phyloP scores from a whole-genome alignment of 2,113 vertebrate species.

The Nannobrachium achirus region DNA sequence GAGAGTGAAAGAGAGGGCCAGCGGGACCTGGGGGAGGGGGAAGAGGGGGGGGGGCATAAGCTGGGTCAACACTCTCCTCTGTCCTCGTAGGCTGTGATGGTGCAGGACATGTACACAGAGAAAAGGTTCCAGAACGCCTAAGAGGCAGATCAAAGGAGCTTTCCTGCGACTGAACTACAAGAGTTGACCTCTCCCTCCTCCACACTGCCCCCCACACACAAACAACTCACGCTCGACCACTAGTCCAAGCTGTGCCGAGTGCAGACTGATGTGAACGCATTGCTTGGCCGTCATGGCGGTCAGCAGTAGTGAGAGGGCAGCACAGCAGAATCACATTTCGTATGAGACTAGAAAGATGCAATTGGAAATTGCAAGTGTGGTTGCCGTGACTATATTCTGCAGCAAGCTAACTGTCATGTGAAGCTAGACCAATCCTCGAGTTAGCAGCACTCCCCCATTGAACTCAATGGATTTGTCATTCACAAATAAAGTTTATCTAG shows the following conservation, averaged over 20 bases:
- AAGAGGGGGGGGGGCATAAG: slow-evolving; percentile 36
- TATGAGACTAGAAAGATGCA: neutral
- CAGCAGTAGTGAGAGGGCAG: slow-evolving; percentile 33
- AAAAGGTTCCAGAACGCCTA: slow-evolving; percentile 58
- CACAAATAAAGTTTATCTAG: too few species aligned
- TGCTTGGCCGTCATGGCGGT: slow-evolving; percentile 41
- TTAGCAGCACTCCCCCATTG: too few species aligned
- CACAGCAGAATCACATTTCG: slow-evolving; percentile 3
- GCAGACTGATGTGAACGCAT: slow-evolving; percentile 32
- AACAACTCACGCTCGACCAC: neutral
- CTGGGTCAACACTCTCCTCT: slow-evolving; percentile 71
- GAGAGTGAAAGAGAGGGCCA: slow-evolving; percentile 16
- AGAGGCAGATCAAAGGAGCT: slow-evolving; percentile 70
- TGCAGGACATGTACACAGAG: slow-evolving; percentile 56
- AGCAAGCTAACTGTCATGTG: too few species aligned
- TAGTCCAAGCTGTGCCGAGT: slow-evolving; percentile 16
- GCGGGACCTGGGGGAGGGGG: slow-evolving; percentile 44
- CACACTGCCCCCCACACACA: slow-evolving; percentile 61
- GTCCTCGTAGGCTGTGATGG: slow-evolving; percentile 51
- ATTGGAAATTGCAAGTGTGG: too few species aligned
- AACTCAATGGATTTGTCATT: too few species aligned
- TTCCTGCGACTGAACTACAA: slow-evolving; percentile 42
- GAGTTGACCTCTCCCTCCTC: slow-evolving; percentile 62
- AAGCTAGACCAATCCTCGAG: too few species aligned
- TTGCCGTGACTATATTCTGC: too few species aligned